These are phyloP conservation scores for Chromobotia macracanthus DNA, from an alignment of 2,797 vertebrate genomes.

Conservation along the genomic window DNA sequence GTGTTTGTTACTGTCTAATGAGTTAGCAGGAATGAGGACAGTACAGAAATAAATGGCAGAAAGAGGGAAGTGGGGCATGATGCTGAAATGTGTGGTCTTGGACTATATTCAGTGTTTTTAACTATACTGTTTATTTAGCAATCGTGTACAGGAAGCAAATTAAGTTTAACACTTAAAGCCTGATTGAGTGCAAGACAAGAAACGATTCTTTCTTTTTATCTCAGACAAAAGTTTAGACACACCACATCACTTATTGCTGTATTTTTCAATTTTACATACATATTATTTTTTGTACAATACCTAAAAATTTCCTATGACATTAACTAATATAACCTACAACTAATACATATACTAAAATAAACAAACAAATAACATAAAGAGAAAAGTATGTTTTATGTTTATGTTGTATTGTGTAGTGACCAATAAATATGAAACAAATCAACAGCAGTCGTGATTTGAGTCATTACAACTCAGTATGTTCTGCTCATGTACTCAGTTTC, in stretches of 20 bases:
- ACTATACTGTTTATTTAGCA: neutral
- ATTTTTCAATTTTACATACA: too few species aligned
- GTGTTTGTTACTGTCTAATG: constrained; percentile 76
- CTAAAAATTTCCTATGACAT: neutral
- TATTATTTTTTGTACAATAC: too few species aligned
- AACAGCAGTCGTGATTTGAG: too few species aligned
- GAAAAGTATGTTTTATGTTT: too few species aligned
- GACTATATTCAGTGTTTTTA: constrained; percentile 4
- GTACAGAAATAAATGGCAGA: neutral
- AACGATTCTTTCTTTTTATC: neutral
- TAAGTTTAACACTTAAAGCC: neutral
- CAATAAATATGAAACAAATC: too few species aligned
- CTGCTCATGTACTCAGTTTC: too few species aligned
- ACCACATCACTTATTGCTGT: too few species aligned
- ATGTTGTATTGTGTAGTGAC: neutral
- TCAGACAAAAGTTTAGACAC: neutral
- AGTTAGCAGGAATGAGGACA: neutral
- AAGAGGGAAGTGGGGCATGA: neutral
- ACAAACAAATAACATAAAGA: too few species aligned
- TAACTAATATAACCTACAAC: neutral
- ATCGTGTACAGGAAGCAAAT: constrained; percentile 17
- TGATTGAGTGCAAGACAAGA: neutral
- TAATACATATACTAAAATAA: too few species aligned
- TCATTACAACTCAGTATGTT: too few species aligned
- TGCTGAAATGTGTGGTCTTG: constrained; percentile 17